Conservation (phyloP, 2,888 invertebrate species). For the Anoncus sp. region DNA sequence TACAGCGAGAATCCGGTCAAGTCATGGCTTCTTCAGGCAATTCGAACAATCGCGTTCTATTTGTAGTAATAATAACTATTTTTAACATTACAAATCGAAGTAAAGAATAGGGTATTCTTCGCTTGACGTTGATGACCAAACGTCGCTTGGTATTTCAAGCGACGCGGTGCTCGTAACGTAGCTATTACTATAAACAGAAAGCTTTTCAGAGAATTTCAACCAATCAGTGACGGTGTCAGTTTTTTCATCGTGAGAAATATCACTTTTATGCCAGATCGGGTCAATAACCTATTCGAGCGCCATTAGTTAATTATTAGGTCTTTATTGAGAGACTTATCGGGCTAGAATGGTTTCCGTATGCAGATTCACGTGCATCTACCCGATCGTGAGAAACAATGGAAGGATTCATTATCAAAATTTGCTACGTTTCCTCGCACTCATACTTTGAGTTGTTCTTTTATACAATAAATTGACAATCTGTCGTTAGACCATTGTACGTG, state of each 20-base stretch:
- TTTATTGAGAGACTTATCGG: background rate
- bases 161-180: too few relatives aligned
- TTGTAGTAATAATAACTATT: too few relatives aligned
- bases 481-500: conserved; percentile 8
- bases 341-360: background rate
- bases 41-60: too few relatives aligned
- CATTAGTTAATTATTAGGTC: background rate
- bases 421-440: conserved; percentile 14
- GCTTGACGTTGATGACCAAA: background rate
- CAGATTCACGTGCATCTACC: conserved; percentile 13
- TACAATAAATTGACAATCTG: conserved; percentile 54
- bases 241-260: background rate
- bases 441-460: conserved; percentile 24
- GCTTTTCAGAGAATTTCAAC: too few relatives aligned
- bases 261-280: background rate
- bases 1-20: too few relatives aligned
- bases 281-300: background rate
- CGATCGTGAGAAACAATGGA: conserved; percentile 18
- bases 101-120: background rate
- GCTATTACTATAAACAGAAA: too few relatives aligned
- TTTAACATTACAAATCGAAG: too few relatives aligned
- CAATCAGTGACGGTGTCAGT: background rate
- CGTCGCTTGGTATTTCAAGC: too few relatives aligned
- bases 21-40: too few relatives aligned
- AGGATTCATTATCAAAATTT: background rate